These are phyloP conservation scores for Equus quagga DNA, from an alignment of 2,113 vertebrate genomes.

Conservation along the genomic window DNA sequence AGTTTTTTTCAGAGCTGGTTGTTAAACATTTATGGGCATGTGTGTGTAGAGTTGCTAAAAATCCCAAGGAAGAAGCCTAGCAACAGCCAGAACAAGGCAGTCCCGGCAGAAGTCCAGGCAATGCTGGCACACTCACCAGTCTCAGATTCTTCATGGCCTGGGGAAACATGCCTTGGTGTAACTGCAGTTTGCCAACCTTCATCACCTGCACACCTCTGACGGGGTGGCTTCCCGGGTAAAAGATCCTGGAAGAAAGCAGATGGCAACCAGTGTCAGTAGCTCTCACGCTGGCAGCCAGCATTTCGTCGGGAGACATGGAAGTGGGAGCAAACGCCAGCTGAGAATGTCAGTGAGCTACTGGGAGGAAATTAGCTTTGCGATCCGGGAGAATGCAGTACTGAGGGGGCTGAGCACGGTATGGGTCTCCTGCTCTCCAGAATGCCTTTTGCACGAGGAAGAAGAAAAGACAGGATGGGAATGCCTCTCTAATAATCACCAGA, in stretches of 20 bases:
- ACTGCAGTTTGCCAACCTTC: constrained; percentile 95
- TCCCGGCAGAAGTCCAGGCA: background rate
- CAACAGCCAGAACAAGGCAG: fast-evolving
- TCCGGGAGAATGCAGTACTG: constrained; percentile 67
- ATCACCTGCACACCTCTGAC: constrained; percentile 94
- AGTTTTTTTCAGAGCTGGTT: background rate
- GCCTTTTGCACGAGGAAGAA: constrained; percentile 63
- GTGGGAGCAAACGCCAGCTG: constrained; percentile 70
- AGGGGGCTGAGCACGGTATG: constrained; percentile 72
- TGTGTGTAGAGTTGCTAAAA: background rate
- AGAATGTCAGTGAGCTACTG: constrained; percentile 80
- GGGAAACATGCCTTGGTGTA: constrained; percentile 88
- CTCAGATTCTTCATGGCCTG: constrained; percentile 92
- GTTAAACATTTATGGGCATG: background rate
- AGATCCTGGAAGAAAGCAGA: constrained; percentile 87
- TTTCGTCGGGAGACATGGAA: constrained; percentile 58
- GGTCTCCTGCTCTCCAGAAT: constrained; percentile 70
- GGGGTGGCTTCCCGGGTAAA: constrained; percentile 93
- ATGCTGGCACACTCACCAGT: constrained; percentile 88
- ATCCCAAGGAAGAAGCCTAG: background rate
- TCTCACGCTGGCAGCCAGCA: constrained; percentile 72
- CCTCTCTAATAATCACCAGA: constrained; percentile 37
- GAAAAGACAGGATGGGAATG: constrained; percentile 53
- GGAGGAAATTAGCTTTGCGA: constrained; percentile 78
- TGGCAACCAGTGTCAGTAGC: constrained; percentile 48